Evolutionary conservation across 2,888 invertebrate genomes (phyloP).

Genomic region (Bursaphelenchus okinawaensis): DNA sequence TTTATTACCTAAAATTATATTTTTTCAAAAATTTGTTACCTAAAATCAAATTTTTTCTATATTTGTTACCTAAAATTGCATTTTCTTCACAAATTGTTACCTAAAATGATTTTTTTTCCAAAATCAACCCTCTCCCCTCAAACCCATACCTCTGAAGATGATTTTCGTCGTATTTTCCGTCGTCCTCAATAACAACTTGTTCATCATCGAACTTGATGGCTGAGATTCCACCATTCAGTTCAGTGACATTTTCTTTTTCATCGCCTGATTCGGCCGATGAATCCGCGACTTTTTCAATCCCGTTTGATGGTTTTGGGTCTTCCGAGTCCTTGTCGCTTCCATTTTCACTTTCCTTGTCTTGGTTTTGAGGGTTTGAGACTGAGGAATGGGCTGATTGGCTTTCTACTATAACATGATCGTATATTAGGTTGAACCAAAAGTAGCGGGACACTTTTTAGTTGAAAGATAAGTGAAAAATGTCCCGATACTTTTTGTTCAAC

Average conservation of each 20-base stretch:
- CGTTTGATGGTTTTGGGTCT: not conserved
- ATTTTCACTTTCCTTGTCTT: not conserved
- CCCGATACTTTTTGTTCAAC: too few species aligned
- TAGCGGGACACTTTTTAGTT: too few species aligned
- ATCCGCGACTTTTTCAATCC: not conserved
- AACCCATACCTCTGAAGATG: constrained; percentile 19
- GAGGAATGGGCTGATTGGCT: not conserved
- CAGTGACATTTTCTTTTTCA: constrained; percentile 13
- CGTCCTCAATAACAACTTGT: constrained; percentile 10
- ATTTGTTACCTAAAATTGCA: too few species aligned
- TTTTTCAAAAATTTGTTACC: too few species aligned
- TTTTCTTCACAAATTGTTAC: too few species aligned
- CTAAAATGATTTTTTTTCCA: too few species aligned
- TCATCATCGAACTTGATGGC: constrained; percentile 21
- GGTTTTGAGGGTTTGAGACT: not conserved
- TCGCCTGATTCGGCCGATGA: not conserved
- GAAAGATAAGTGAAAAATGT: too few species aligned
- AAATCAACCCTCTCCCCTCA: constrained; percentile 9
- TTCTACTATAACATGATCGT: not conserved
- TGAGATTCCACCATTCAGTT: constrained; percentile 14
- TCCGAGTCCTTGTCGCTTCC: not conserved
- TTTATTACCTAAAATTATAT: too few species aligned
- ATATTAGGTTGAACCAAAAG: too few species aligned
- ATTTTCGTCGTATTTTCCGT: constrained; percentile 22
- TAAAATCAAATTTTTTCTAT: too few species aligned